Conservation (phyloP, 2,888 invertebrate genomes). For the Ptychoptera albimana region DNA sequence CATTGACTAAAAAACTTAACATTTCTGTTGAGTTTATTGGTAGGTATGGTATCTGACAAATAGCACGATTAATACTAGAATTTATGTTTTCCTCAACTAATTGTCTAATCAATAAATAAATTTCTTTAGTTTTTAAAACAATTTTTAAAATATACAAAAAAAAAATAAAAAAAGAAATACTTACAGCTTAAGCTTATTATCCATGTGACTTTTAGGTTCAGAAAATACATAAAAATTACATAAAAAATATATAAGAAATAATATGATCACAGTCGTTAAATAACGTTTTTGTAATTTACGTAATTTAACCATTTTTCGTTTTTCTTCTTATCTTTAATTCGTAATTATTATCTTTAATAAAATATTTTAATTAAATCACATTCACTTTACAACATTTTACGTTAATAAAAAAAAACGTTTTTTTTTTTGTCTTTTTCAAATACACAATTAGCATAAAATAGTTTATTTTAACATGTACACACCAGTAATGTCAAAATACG, state of each 20-base stretch:
- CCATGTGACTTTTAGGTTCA: conserved; percentile 13
- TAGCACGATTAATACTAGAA: conserved; percentile 29
- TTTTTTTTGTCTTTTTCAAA: too few species aligned
- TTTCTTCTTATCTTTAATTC: too few species aligned
- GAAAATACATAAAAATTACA: conserved; percentile 9
- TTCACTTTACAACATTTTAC: too few species aligned
- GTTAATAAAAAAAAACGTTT: too few species aligned
- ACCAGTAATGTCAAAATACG: too few species aligned
- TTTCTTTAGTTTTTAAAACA: too few species aligned
- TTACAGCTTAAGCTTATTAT: conserved; percentile 21
- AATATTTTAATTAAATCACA: too few species aligned
- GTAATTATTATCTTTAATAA: too few species aligned
- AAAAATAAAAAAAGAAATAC: conserved; percentile 9
- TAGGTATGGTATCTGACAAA: conserved; percentile 48
- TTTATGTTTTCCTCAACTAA: conserved; percentile 33
- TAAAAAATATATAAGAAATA: conserved; percentile 8
- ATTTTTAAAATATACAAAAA: conserved; percentile 2
- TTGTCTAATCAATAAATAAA: conserved; percentile 23
- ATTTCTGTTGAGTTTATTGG: conserved; percentile 55
- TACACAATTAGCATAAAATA: too few species aligned
- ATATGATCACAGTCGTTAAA: conserved; percentile 9
- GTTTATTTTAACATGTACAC: too few species aligned
- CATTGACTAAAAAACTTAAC: conserved; percentile 48
- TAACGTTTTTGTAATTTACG: conserved; percentile 10
- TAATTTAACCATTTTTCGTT: conserved; percentile 11